Base-by-base conservation (phyloP, 2,888 invertebrate species). In the Euzophera pinguis region DNA sequence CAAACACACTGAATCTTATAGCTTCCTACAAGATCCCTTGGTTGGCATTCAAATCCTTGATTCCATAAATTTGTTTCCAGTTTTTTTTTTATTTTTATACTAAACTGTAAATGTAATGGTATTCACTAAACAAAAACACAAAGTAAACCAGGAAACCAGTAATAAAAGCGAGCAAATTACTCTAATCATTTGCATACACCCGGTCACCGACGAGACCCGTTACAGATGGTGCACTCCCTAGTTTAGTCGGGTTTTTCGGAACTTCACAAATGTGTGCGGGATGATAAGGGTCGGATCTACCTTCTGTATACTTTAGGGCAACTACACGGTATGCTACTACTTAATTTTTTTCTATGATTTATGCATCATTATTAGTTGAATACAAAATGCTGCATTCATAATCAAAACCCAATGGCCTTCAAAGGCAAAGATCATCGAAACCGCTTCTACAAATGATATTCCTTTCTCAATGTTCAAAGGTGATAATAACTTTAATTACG, bases 201-300 rank as follows among this genome's bases (percentile, higher is more conserved):
- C 59, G 57, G 59, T 60, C 58, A 62, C 58, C 58, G 60, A 55
- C 55, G 57, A 52, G 55, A 60, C 59, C 58, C 63, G 54, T 56
- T 61, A 73, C 74, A 74, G 69, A 71, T 73, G 75, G 61, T 75
- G 73, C 67, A 71, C 53, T 43, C 65, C 67, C 62, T 62, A 64
- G 62, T 67, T 65, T 63, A 58, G 52, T 62, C 70, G 69, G 73
- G 68, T 79, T 79, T 81, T 79, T 78, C 64, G 69, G 64, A 82
- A 84, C 70, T 84, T 82, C 67, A 70, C 81, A 82, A 83, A 82
- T 78, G 76, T 74, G 73, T 69, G 63, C 63, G 65, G n/a, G 59
- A 72, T 77, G 81, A 85, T 81, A 81, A 81, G 85, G 85, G 87
- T 85, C 75, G 53, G 69, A 17, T 50, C 10, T 71, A 86, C 84